These are phyloP conservation scores for Scotopteryx bipunctaria DNA, from an alignment of 2,888 invertebrate genomes.

Conservation along the genomic window DNA sequence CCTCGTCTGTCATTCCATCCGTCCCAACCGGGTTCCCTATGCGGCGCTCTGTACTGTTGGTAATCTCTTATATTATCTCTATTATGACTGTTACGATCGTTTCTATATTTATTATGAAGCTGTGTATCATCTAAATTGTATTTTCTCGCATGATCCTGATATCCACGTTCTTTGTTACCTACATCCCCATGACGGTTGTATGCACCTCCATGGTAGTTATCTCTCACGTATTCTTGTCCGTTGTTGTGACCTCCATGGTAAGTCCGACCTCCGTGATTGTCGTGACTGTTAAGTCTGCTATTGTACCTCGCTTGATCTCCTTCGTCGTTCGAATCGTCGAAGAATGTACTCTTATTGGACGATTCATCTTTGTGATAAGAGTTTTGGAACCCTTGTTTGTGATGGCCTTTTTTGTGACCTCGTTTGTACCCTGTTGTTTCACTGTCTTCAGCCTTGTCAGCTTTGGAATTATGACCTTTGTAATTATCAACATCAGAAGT, in stretches of 20 bases:
- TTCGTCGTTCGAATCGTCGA: constrained; percentile 84
- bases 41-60: constrained; percentile 59
- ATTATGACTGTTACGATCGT: constrained; percentile 66
- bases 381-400: constrained; percentile 87
- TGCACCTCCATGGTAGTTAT: constrained; percentile 68
- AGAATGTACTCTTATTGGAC: constrained; percentile 87
- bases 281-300: constrained; percentile 65
- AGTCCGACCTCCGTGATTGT: constrained; percentile 68
- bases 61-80: constrained; percentile 65
- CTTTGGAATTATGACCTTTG: constrained; percentile 68
- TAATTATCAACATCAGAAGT: constrained; percentile 72
- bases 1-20: constrained; percentile 57
- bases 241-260: constrained; percentile 75
- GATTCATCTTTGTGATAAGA: constrained; percentile 88
- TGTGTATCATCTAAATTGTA: constrained; percentile 73
- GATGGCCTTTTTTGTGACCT: constrained; percentile 87
- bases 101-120: constrained; percentile 69
- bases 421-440: constrained; percentile 69
- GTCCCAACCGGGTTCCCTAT: constrained; percentile 63
- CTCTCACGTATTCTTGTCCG: constrained; percentile 65
- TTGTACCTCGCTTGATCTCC: constrained; percentile 74
- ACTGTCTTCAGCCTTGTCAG: constrained; percentile 74
- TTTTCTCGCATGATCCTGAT: constrained; percentile 73
- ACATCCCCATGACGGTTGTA: constrained; percentile 69
- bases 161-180: constrained; percentile 66